Percentiles rank a stretch among this genome's conserved stretches.
These are phyloP conservation scores for Polyergus mexicanus DNA, from an alignment of 1,140 invertebrate species.

Conservation along the genomic window DNA sequence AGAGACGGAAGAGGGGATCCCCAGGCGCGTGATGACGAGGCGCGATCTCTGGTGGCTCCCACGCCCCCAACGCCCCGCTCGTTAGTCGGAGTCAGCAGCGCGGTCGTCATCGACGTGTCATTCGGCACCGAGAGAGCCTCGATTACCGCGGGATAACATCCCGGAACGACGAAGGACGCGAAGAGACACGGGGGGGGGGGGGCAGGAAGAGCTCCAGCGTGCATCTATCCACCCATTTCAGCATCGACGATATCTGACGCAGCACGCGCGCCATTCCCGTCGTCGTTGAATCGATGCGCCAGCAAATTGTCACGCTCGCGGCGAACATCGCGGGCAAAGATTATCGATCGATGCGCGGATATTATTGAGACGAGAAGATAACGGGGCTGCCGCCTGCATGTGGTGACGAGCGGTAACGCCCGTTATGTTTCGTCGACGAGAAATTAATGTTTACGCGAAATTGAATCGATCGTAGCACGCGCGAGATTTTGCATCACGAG, in stretches of 20 bases:
- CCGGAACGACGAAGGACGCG: conserved; percentile 66
- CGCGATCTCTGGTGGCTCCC: conserved; percentile 81
- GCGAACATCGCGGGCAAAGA: conserved; percentile 40
- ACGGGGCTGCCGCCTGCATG: background rate
- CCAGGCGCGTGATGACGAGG: conserved; percentile 84
- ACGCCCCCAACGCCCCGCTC: conserved; percentile 85
- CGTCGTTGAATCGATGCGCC: conserved; percentile 63
- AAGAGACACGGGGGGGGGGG: conserved; percentile 35
- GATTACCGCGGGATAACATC: conserved; percentile 64
- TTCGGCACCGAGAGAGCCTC: conserved; percentile 79
- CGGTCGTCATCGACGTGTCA: conserved; percentile 87
- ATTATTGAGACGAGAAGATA: conserved; percentile 24
- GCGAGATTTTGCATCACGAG: background rate
- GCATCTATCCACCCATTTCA: conserved; percentile 74
- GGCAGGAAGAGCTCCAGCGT: conserved; percentile 39
- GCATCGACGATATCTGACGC: conserved; percentile 82
- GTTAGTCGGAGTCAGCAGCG: conserved; percentile 86
- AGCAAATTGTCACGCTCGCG: conserved; percentile 81
- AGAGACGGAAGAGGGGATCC: conserved; percentile 52
- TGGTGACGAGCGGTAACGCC: conserved; percentile 30
- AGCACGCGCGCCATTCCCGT: conserved; percentile 75
- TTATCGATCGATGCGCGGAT: conserved; percentile 40
- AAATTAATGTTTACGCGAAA: conserved; percentile 52
- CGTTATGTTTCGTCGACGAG: background rate
- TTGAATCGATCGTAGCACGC: conserved; percentile 31